A percentile compares a stretch with the other conserved stretches of the same genome.
Conservation (phyloP, 2,113 vertebrate species). For the Leptocoma aspasia region DNA sequence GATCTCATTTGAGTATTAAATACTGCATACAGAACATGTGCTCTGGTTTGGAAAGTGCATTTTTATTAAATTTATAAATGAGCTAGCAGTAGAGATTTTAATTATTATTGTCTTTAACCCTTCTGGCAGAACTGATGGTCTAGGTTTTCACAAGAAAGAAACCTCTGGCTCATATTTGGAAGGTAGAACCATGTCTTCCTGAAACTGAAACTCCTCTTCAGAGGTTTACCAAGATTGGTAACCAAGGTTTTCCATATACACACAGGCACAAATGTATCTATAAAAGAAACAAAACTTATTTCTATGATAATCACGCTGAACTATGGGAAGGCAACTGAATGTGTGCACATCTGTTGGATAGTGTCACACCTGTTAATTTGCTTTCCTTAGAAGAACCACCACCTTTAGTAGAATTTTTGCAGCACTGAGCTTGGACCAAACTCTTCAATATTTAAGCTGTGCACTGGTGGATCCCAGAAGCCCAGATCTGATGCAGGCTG, state of each 20-base stretch:
- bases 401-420: not conserved
- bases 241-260: not conserved
- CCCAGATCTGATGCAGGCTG: not conserved
- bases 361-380: not conserved
- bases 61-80: not conserved
- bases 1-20: not conserved
- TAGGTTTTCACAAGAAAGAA: not conserved
- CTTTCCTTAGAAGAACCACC: not conserved
- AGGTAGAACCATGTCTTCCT: not conserved
- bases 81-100: not conserved
- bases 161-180: not conserved
- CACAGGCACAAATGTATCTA: not conserved
- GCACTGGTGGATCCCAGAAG: not conserved
- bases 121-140: not conserved
- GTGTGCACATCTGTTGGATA: not conserved
- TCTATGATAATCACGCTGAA: too few species aligned
- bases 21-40: not conserved
- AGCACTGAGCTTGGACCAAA: not conserved
- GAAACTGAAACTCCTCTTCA: not conserved
- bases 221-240: not conserved
- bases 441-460: not conserved
- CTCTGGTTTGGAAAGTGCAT: not conserved
- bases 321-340: not conserved
- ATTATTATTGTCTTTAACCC: not conserved
- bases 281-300: not conserved